These are phyloP conservation scores for Barbus barbus DNA, from an alignment of 2,113 vertebrate genomes.

Conservation along the genomic window DNA sequence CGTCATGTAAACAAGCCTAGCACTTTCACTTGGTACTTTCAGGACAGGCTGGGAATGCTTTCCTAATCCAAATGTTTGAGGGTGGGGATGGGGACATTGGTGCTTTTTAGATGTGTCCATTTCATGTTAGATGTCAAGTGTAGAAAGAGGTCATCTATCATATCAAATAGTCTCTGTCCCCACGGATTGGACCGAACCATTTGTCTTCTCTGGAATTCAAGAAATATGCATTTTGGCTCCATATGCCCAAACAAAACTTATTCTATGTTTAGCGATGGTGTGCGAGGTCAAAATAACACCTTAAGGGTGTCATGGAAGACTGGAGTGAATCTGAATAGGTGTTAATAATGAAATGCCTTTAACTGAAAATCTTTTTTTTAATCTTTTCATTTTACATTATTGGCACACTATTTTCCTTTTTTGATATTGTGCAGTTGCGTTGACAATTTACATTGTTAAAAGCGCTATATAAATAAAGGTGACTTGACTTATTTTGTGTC, in stretches of 20 bases:
- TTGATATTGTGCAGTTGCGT: no score
- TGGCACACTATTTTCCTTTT: no score
- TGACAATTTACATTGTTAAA: no score
- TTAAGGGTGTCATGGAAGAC: not conserved
- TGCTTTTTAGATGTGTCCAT: conserved; percentile 14
- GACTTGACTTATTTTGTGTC: not conserved
- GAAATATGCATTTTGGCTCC: conserved; percentile 11
- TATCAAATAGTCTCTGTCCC: not conserved
- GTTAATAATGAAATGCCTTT: no score
- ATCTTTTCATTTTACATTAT: no score
- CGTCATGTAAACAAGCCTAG: conserved; percentile 68
- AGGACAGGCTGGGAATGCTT: conserved; percentile 68
- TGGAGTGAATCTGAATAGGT: conserved; percentile 12
- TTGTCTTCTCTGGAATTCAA: not conserved
- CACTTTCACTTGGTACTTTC: conserved; percentile 56
- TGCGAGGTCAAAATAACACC: not conserved
- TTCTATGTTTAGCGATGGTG: not conserved
- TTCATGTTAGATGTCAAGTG: conserved; percentile 4
- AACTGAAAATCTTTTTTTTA: no score
- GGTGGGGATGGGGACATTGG: conserved; percentile 34
- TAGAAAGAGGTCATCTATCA: not conserved
- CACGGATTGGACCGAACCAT: not conserved
- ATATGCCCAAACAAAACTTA: conserved; percentile 8
- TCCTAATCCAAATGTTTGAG: conserved; percentile 40
- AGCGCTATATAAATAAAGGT: no score